Percentiles rank a stretch among this genome's conserved stretches.
phyloP scores from a whole-genome alignment of 2,888 invertebrate species.

The Escarpia spicata region DNA sequence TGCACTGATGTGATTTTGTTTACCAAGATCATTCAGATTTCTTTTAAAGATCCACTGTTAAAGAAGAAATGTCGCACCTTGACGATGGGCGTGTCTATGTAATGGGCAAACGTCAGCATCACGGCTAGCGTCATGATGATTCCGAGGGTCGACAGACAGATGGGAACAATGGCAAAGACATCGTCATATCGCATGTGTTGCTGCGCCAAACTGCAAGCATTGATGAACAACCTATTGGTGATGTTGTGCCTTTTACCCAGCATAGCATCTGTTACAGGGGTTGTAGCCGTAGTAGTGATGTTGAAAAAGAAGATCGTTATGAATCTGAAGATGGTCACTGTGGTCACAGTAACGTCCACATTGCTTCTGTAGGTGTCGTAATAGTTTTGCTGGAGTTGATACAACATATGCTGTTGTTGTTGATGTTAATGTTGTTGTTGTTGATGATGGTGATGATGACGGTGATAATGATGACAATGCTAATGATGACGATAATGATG shows the following conservation, averaged over 20 bases:
- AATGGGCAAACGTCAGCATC: slow-evolving; percentile 72
- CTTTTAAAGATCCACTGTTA: neutral
- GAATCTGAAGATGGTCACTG: too few relatives aligned
- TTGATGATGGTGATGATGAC: too few relatives aligned
- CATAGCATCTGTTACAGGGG: too few relatives aligned
- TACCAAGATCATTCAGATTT: neutral
- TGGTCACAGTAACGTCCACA: too few relatives aligned
- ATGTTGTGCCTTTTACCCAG: neutral
- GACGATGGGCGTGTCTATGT: slow-evolving; percentile 76
- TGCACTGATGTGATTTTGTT: neutral
- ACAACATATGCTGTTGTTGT: too few relatives aligned
- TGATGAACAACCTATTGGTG: neutral
- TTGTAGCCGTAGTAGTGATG: neutral
- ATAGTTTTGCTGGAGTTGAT: too few relatives aligned
- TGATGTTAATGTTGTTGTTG: too few relatives aligned
- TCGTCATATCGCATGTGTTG: slow-evolving; percentile 60
- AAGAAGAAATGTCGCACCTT: slow-evolving; percentile 51
- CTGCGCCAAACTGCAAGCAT: slow-evolving; percentile 26
- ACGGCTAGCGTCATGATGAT: slow-evolving; percentile 73
- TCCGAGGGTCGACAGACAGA: slow-evolving; percentile 73
- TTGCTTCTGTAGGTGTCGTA: too few relatives aligned
- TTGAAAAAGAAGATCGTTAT: too few relatives aligned
- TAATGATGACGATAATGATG: too few relatives aligned
- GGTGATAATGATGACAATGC: too few relatives aligned
- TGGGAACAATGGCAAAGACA: slow-evolving; percentile 75